Evolutionary conservation across 2,113 vertebrate genomes (phyloP), one percentile per base, ranked within the genome.

Genomic region (Hippopotamus amphibius): DNA sequence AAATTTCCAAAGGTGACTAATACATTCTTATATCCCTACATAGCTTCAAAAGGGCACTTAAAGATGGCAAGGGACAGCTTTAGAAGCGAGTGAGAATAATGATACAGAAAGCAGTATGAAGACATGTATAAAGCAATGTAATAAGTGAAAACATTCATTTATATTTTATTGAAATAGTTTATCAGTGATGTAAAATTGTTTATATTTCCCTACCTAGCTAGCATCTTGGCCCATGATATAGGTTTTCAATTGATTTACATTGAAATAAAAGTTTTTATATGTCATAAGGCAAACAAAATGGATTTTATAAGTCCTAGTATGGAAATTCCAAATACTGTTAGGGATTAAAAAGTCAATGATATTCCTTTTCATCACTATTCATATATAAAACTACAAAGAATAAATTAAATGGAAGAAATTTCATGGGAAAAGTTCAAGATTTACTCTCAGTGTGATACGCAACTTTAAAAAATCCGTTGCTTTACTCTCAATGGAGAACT

Each of bases 371-470:
- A 76, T 76, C 26, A 83, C 43, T 50, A 83, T 63, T 84, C n/a
- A 68, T 77, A 63, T 50, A 84, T 33, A 79, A 96, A 69, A 82
- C 30, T 59, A 66, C 43, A 96, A 95, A 93, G 76, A 84, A 93
- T 87, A 84, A 87, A 79, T 89, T 81, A 87, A 84, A 68, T 59
- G 19, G 96, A 43, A 96, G 17, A 90, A 95, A 68, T 59, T 92
- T 66, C 65, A 43, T 15, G 19, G 83, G 22, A 72, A 94, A 89
- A 90, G 21, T 37, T 94, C 33, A 61, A 83, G 24, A 7, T 53
- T 77, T 83, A 37, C 57, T 96, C 48, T 65, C 63, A 37, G 37
- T 87, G 46, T 90, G 46, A 93, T 43, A 83, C 15, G 21, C 8
- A 81, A 84, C 43, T 80, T 82, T 53, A 22, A 21, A 96, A 84